Conservation (phyloP, 2,888 invertebrate species). For the Temnothorax rugatulus region DNA sequence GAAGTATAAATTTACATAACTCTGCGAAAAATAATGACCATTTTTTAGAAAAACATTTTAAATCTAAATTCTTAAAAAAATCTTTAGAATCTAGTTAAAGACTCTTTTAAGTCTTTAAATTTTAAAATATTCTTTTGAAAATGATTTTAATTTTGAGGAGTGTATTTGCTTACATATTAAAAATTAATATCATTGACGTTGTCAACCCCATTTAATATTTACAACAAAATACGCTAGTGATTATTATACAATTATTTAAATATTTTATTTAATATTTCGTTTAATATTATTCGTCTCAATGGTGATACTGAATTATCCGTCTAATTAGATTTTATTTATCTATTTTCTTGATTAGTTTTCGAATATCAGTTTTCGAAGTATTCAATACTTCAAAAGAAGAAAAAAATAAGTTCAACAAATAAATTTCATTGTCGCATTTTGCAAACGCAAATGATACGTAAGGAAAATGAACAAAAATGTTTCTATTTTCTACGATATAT, state of each 20-base stretch:
- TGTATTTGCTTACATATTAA: background rate
- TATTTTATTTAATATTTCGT: too few species aligned
- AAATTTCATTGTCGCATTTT: constrained; percentile 9
- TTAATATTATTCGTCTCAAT: constrained; percentile 17
- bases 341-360: background rate
- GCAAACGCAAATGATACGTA: background rate
- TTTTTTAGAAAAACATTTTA: background rate
- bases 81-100: background rate
- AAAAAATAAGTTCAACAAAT: background rate
- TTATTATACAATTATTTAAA: background rate
- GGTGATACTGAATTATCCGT: background rate
- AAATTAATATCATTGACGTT: background rate
- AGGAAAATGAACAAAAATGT: background rate
- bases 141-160: background rate
- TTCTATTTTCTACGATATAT: background rate
- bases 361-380: background rate
- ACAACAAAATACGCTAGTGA: background rate
- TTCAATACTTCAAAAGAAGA: background rate
- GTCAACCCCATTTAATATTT: background rate
- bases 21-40: background rate
- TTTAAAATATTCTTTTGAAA: too few species aligned
- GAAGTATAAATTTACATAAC: background rate
- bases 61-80: background rate
- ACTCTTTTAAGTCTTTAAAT: background rate
- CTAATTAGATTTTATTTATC: background rate